Base-by-base conservation (phyloP, 1,140 invertebrate genomes). In the Heliothis subflexa region DNA sequence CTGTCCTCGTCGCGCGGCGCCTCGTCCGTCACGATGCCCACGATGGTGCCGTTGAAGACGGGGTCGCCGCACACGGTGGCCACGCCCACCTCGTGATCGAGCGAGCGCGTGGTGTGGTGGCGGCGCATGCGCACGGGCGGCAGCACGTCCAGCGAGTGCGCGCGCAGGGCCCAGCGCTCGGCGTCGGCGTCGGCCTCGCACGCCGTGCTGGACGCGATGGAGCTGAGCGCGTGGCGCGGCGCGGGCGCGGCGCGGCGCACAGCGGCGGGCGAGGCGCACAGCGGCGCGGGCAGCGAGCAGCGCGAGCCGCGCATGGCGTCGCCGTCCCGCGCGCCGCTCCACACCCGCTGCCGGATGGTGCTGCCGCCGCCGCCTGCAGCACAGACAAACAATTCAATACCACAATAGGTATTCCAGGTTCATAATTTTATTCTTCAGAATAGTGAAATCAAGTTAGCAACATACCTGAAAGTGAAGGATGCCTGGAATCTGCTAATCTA, bases 401-500 rank as follows among this genome's bases (percentile, higher is more conserved):
- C 28, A 61, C 57, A n/a, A n/a, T n/a, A n/a, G n/a, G n/a, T n/a
- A n/a, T n/a, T n/a, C n/a, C n/a, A n/a, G n/a, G n/a, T n/a, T n/a
- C n/a, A n/a, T n/a, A 25, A 25, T 25, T 25, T 25, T 25, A 25
- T 25, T 25, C 21, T 25, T 25, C 21, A 25, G 21, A 7, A 33
- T 33, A 33, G 33, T 40, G 5, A 40, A 40, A 7, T 9, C 4
- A 40, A 40, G 33, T 40, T 25, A 13, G 12, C 28, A 45, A 13
- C 85, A 25, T 83, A 92, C 95, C 95, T 83, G 95, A 94, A 50
- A 96, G 87, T 33, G 95, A 96, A 12, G 96, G 95, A 83, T 97
- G 97, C 21, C 97, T 93, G 0, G 97, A 97, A 62, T 97, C 97
- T 78, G 97, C 96, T 14, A 97, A 86, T 83, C 97, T 97, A 0